Evolutionary conservation across 2,888 invertebrate genomes (phyloP).

Genomic region (Oscheius sp.): DNA sequence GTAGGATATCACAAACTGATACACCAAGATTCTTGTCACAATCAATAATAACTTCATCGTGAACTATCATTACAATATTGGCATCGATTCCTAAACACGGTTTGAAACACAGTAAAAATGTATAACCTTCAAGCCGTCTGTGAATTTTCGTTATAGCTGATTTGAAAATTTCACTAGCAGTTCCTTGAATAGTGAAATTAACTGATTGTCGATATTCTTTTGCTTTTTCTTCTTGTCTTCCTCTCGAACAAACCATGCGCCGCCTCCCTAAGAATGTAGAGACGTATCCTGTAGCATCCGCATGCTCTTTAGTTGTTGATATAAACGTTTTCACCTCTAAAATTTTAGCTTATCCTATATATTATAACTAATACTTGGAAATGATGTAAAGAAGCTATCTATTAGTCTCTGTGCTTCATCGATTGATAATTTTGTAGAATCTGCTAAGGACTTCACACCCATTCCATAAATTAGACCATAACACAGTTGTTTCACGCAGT

Average conservation of each 20-base stretch:
- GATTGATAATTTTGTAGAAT: conserved; percentile 84
- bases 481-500: conserved; percentile 75
- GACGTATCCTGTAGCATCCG: conserved; percentile 82
- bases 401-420: conserved; percentile 81
- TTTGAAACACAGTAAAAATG: neutral
- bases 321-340: conserved; percentile 80
- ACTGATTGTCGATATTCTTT: conserved; percentile 95
- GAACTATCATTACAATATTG: conserved; percentile 86
- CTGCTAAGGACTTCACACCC: conserved; percentile 85
- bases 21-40: neutral
- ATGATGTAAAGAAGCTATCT: conserved; percentile 82
- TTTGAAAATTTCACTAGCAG: conserved; percentile 95
- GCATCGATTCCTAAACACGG: conserved; percentile 54
- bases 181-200: conserved; percentile 89
- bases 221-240: conserved; percentile 78
- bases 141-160: conserved; percentile 87
- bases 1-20: conserved; percentile 76
- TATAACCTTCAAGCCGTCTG: conserved; percentile 75
- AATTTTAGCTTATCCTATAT: conserved; percentile 14
- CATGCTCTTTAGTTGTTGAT: conserved; percentile 77
- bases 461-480: conserved; percentile 88
- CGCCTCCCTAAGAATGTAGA: conserved; percentile 81
- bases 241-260: conserved; percentile 76
- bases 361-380: conserved; percentile 78
- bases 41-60: conserved; percentile 96